Evolutionary conservation across 2,113 vertebrate genomes (phyloP), one percentile per base, ranked within the genome.

Genomic region (Chaetodon trifascialis): DNA sequence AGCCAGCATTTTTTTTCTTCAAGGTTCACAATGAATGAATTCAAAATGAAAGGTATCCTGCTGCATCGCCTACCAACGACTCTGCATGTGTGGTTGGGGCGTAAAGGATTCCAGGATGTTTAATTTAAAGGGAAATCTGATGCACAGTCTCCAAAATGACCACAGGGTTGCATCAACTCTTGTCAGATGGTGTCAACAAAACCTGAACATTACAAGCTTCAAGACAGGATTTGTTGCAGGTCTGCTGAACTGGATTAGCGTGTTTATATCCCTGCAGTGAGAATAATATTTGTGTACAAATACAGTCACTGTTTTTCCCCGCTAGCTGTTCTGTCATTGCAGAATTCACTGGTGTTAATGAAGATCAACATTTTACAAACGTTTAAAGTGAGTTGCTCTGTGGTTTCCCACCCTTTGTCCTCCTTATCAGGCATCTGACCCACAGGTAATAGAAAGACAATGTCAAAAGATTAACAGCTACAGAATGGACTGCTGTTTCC

Each of bases 401-500:
- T 6, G 5, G 23, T 87, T 91, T 86, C 86, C 85, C 89, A 88
- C 88, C 42, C 79, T 87, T 82, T 77, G 78, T 87, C 80, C 82
- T 78, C 63, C 80, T 89, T 87, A 91, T 92, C 91, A 75, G 86
- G 34, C 65, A 70, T 92, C 89, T 87, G 90, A 93, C 88, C 90
- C 68, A 55, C 87, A 83, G 86, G 83, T 89, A 91, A 93, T 69
- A 86, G 88, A 91, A 83, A 87, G 88, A 91, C 91, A 88, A 83
- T 87, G 88, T 88, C 86, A 86, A 77, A 52, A 84, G 90, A 91
- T 91, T 89, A 88, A 84, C 89, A 36, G 83, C 77, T 12, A 54
- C 68, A 80, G 77, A 49, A 77, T 72, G 87, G 86, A 67, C 76
- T 66, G 19, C 80, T 73, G 92, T 93, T 91, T 85, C 92, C 89